Evolutionary conservation across 2,888 invertebrate genomes (phyloP), one percentile per base, ranked within the genome.

Genomic region (Eudasyphora cyanicolor): DNA sequence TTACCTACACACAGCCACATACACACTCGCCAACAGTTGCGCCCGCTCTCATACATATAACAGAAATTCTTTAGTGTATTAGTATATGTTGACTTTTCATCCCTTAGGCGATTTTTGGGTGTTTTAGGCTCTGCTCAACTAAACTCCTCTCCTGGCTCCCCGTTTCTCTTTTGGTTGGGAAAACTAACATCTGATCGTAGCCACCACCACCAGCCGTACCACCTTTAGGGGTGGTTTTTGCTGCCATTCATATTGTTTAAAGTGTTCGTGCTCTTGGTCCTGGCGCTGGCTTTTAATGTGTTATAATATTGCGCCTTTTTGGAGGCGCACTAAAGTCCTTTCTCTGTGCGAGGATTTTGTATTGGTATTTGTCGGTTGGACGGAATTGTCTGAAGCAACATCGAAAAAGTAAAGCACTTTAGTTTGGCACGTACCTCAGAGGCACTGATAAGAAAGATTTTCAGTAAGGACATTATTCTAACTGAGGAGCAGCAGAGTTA

Each of bases 161-260:
- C 35, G 14, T 82, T 82, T 79, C 54, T 60, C 21, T 75, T 75
- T 38, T 64, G 57, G 82, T 88, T 89, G 91, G 91, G 90, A 91
- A 91, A 91, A 91, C 91, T 91, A 91, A 91, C 91, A 91, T 91
- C 89, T 91, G 91, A 91, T 91, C 90, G 21, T 60, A 45, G 49
- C 35, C n/a, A n/a, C n/a, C n/a, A n/a, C n/a, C n/a, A n/a, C n/a
- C 60, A 45, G 10, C 10, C 12, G 5, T 57, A 79, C 6, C 14
- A 17, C 19, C 27, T 1, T 79, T 79, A 82, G 57, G 79, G 82
- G 79, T 77, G 82, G 82, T 21, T 79, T 80, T 71, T 51, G 42
- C 6, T 29, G n/a, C 24, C 19, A 17, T 10, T 10, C n/a, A 45
- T 71, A 51, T 10, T 21, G n/a, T 54, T 57, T 54, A 2, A n/a